These are phyloP conservation scores for Echinops telfairi DNA, from an alignment of 2,113 vertebrate genomes.

Conservation along the genomic window DNA sequence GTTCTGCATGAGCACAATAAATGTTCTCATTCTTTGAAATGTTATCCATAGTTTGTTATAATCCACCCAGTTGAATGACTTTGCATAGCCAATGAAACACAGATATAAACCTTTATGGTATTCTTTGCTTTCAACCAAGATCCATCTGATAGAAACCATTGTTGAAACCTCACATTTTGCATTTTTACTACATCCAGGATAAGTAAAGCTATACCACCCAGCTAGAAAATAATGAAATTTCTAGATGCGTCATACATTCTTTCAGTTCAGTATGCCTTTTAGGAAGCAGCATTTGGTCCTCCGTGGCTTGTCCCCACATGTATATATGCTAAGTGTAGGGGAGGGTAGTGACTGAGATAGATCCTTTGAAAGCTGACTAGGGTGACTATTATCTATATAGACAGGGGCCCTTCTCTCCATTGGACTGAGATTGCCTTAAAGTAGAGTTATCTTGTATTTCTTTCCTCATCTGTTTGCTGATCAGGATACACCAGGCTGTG, in stretches of 20 bases:
- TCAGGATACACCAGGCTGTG: neutral
- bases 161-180: too few relatives aligned
- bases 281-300: neutral
- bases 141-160: too few relatives aligned
- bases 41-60: too few relatives aligned
- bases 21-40: too few relatives aligned
- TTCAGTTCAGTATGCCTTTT: neutral
- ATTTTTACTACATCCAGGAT: constrained; percentile 27
- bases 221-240: constrained; percentile 64
- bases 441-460: neutral
- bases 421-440: neutral
- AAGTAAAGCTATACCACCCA: neutral
- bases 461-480: rapidly evolving
- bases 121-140: too few relatives aligned
- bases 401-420: neutral
- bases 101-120: too few relatives aligned
- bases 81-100: too few relatives aligned
- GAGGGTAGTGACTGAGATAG: neutral
- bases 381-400: neutral
- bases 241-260: constrained; percentile 46
- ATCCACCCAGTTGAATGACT: too few relatives aligned
- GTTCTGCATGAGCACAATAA: too few relatives aligned
- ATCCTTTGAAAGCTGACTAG: neutral
- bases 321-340: rapidly evolving
- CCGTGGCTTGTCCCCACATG: neutral